Evolutionary conservation across 2,113 vertebrate species (phyloP).

Genomic region (Boulengeromyrus knoepffleri): DNA sequence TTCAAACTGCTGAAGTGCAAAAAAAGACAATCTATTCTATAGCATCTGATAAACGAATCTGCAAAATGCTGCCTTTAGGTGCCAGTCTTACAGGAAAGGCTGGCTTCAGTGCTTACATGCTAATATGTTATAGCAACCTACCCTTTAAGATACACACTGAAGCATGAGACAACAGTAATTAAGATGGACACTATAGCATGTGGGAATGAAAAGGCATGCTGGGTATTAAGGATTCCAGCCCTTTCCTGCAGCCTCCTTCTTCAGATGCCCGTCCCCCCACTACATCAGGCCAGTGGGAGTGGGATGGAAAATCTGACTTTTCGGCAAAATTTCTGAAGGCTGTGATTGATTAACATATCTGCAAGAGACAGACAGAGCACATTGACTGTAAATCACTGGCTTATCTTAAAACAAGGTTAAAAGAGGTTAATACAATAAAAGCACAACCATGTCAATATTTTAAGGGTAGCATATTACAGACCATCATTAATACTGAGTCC

Average conservation of each 20-base stretch:
- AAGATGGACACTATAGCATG: background rate
- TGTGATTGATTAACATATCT: background rate
- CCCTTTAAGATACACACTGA: background rate
- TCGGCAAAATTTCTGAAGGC: background rate
- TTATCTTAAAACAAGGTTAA: background rate
- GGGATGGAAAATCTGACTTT: background rate
- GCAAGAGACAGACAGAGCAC: background rate
- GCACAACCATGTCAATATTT: background rate
- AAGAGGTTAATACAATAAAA: background rate
- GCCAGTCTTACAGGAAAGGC: background rate
- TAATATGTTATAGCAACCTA: background rate
- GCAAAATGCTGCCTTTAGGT: background rate
- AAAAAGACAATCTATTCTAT: background rate
- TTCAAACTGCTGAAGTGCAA: background rate
- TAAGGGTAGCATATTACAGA: background rate
- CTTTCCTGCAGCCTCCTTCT: background rate
- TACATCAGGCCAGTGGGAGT: conserved; percentile 6
- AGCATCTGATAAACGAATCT: background rate
- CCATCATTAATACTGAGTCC: background rate
- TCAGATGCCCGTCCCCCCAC: background rate
- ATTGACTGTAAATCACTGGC: background rate
- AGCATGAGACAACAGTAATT: background rate
- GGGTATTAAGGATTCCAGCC: background rate
- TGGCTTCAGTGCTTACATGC: background rate
- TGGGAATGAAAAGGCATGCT: background rate